Evolutionary conservation across 2,888 invertebrate genomes (phyloP), one percentile per base, ranked within the genome.

Genomic region (Ditula angustiorana): DNA sequence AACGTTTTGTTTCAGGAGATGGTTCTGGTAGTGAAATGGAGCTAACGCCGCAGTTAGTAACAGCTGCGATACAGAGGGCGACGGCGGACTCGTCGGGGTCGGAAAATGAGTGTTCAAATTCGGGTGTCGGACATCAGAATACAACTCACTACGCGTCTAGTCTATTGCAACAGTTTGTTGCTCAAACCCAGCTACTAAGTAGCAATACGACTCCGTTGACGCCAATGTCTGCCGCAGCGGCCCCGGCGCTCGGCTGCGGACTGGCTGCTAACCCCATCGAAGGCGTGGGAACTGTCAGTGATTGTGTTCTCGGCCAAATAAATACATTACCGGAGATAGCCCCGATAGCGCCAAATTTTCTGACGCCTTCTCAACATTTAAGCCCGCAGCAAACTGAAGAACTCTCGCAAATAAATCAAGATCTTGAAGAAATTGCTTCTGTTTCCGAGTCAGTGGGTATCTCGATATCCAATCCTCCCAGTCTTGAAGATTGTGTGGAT

Each of bases 121-220:
- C 94, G 2, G 93, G 89, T 67, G 79, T 90, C 61, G 92, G 94
- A 68, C 94, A 94, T 74, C 91, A 88, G 71, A 92, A 88, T 70
- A 92, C 94, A 49, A 93, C 94, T 13, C 95, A 95, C 76, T 96
- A 96, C 80, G 95, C 96, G 66, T 96, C 96, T 13, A 95, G 95
- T 60, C 84, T 97, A 68, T 84, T 97, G 67, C 96, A 97, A 79
- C 96, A 97, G 78, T 97, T 97, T 77, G 96, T 95, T 66, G 96
- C 95, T 55, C 96, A 96, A 83, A 97, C 96, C 0, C 96, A 96
- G 82, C 91, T 95, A 79, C 82, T 96, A 28, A 95, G 95, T 69
- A 93, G 86, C 73, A 63, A 26, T 21, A 86, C 90, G 7, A 85
- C 83, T 21, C 82, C 89, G n/a, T 71, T 90, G 37, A 81, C 86